Evolutionary conservation across 2,797 vertebrate genomes (phyloP).

Genomic region (Cottoperca gobio): DNA sequence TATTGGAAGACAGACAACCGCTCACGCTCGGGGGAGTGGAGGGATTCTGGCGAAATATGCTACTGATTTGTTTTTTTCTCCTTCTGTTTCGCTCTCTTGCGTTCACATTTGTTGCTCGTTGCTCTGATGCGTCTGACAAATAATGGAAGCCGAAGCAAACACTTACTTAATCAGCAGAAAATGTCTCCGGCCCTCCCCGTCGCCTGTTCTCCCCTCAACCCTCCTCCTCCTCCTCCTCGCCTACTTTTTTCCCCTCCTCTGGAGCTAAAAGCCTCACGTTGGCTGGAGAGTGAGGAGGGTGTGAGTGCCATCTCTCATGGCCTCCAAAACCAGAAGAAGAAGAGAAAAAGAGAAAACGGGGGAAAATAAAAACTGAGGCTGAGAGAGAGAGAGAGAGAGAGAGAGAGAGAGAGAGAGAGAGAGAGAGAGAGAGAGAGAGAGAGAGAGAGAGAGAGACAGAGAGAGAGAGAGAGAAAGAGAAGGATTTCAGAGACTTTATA

Average conservation of each 20-base stretch:
- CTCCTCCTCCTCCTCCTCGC: background rate
- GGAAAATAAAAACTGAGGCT: slow-evolving; percentile 39
- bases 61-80: slow-evolving; percentile 47
- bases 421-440: too few relatives aligned
- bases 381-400: slow-evolving; percentile 69
- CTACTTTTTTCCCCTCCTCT: slow-evolving; percentile 8
- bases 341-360: background rate
- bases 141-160: slow-evolving; percentile 66
- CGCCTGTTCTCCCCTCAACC: background rate
- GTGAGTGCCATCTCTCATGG: slow-evolving; percentile 48
- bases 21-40: slow-evolving; percentile 20
- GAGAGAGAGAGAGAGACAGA: too few relatives aligned
- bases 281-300: slow-evolving; percentile 37
- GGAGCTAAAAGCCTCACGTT: slow-evolving; percentile 55
- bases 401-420: too few relatives aligned
- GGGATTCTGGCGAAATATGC: slow-evolving; percentile 30
- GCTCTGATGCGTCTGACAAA: slow-evolving; percentile 64
- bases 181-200: slow-evolving; percentile 46
- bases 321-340: slow-evolving; percentile 44
- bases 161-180: slow-evolving; percentile 81
- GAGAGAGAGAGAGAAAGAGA: too few relatives aligned
- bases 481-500: too few relatives aligned
- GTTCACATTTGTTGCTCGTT: slow-evolving; percentile 44
- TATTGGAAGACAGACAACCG: slow-evolving; percentile 27
- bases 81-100: slow-evolving; percentile 20